Base-by-base conservation (phyloP, 1,140 invertebrate species). In the Mesaphorura yosii region DNA sequence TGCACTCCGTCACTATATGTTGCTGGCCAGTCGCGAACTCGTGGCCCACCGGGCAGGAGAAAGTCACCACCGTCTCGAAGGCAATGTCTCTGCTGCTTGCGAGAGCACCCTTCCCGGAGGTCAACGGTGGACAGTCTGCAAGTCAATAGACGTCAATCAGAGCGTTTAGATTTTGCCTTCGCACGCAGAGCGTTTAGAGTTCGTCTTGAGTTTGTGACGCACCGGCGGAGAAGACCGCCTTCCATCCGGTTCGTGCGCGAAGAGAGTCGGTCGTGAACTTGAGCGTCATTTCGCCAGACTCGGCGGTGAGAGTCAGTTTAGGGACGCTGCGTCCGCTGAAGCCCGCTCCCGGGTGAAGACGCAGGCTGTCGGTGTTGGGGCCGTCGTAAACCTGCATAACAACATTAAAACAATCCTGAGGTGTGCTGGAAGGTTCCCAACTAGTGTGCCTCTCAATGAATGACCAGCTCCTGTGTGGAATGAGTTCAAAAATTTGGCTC, bases 1-100 rank as follows among this genome's bases (percentile, higher is more conserved):
- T 69, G 73, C 89, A 94, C 69, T 86, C 79, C 1, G 88, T 90
- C 5, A 81, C 80, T 57, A 93, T 83, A 65, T 82, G 79, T 40
- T 78, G 72, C 67, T 86, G 85, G 59, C 88, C 89, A 48, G 87
- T 94, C 19, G 87, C 84, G 69, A 96, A 95, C 72, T 95, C 90
- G 73, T 93, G 88, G 28, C 92, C 92, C 65, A 83, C 75, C 1
- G 90, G 89, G 69, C 92, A 96, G 7, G 86, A 85, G 66, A 92
- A 94, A 38, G 80, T 85, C 34, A 94, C 84, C 34, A 80, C 73
- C 38, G 89, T 92, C 58, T 88, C 90, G 71, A 93, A 94, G 41
- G 86, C 83, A 25, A 88, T 92, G 66, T 93, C 89, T 65, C 88
- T 77, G 65, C 82, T 91, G 17, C 89, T 92, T 27, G 87, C 86